Base-by-base conservation (phyloP, 2,888 invertebrate genomes). In the Chymomyza amoena region DNA sequence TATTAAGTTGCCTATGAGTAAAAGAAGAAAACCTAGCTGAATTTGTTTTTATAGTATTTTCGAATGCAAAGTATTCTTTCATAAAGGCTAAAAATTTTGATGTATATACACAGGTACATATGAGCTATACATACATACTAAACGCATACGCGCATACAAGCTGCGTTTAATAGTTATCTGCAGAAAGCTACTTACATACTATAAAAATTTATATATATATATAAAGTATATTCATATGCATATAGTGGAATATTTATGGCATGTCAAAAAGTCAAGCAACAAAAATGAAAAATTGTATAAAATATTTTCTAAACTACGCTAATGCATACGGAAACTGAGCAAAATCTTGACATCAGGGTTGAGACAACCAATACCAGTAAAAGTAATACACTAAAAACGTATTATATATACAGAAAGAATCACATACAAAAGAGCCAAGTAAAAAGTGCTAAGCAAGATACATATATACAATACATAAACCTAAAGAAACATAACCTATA, bases 11-110 rank as follows among this genome's bases (percentile, higher is more conserved):
- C 60, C 59, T 50, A 61, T 32, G 52, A 32, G 62, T 56, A 65
- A 63, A 59, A 68, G 59, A 63, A 59, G 66, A 65, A 70, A 76
- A 70, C 68, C 72, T 80, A 88, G 86, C 84, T 85, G 80, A 89
- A 87, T 85, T 87, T 77, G 70, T n/a, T 73, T 88, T 87, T 87
- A 73, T 82, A 71, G 70, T 70, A 77, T 69, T 73, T 76, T 80
- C 60, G 71, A 68, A 81, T 82, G 67, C 73, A 76, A 76, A 75
- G 67, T 65, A 76, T 67, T 66, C 70, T 64, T 64, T 73, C 69
- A 52, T 68, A 64, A 66, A 36, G 50, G 25, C 52, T 39, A 77
- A 77, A 79, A 85, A 77, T 76, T 77, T 80, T 77, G 76, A 89
- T 87, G 84, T 81, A 77, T 83, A 82, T 78, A 83, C 64, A 84